These are phyloP conservation scores for Montifringilla adamsi DNA, from an alignment of 2,113 vertebrate species.

Conservation along the genomic window DNA sequence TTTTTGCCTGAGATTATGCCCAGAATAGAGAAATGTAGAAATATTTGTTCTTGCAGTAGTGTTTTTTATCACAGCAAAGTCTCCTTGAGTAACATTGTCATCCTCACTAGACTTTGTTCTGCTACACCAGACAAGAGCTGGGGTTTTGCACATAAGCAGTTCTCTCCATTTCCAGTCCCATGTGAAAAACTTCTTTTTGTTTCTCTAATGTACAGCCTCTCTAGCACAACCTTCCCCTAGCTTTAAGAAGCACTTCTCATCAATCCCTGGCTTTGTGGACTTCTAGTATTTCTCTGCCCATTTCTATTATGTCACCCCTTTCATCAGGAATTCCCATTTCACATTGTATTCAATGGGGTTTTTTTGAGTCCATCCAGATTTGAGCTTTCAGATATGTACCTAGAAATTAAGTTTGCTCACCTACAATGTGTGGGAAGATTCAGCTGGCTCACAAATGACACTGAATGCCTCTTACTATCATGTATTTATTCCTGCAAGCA, in stretches of 20 bases:
- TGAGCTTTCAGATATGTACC: not conserved
- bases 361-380: not conserved
- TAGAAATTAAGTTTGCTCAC: not conserved
- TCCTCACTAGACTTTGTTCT: not conserved
- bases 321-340: not conserved
- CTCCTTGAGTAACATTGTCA: not conserved
- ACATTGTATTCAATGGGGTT: not conserved
- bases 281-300: not conserved
- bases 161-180: not conserved
- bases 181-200: not conserved
- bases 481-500: not conserved
- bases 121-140: not conserved
- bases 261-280: not conserved
- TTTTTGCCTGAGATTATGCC: not conserved
- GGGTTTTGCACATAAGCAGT: not conserved
- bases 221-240: not conserved
- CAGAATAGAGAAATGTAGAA: not conserved
- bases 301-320: not conserved
- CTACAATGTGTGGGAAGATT: not conserved
- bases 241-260: not conserved
- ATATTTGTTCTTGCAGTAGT: not conserved
- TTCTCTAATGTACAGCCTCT: not conserved
- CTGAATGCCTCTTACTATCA: not conserved
- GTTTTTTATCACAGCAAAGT: not conserved
- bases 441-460: not conserved